Conservation (phyloP, 2,888 invertebrate species). For the Eumacrocentrus americanus region DNA sequence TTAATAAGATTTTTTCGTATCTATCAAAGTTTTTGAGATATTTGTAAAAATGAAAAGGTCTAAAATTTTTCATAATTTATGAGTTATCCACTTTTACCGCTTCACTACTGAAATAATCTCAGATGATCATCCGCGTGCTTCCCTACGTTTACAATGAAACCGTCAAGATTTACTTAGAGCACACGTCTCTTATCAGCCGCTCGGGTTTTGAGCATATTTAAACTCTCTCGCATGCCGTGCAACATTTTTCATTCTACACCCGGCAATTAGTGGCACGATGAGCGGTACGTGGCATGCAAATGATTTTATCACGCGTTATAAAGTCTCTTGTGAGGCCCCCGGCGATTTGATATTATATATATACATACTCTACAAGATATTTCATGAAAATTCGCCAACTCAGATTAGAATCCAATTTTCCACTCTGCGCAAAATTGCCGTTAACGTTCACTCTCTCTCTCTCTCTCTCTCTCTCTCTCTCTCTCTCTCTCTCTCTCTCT, state of each 20-base stretch:
- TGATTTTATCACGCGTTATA: conserved; percentile 37
- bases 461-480: background rate
- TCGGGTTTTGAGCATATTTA: conserved; percentile 30
- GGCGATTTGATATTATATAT: background rate
- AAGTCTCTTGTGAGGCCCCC: background rate
- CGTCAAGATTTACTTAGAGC: conserved; percentile 35
- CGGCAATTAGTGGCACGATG: conserved; percentile 39
- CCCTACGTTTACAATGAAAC: conserved; percentile 31
- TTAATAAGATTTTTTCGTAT: too few species aligned
- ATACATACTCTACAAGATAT: background rate
- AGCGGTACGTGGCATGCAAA: conserved; percentile 36
- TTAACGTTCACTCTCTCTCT: background rate
- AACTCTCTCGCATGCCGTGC: conserved; percentile 33
- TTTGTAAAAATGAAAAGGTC: too few species aligned
- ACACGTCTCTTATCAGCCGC: conserved; percentile 28
- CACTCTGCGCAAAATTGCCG: conserved; percentile 20
- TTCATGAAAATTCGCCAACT: background rate
- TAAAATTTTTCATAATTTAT: too few species aligned
- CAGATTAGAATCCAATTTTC: conserved; percentile 25
- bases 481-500: background rate
- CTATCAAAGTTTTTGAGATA: too few species aligned
- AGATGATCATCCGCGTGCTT: too few species aligned
- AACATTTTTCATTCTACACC: conserved; percentile 34
- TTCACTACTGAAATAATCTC: too few species aligned
- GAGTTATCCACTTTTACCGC: too few species aligned